Evolutionary conservation across 2,797 vertebrate species (phyloP), one percentile per base, ranked within the genome.

Genomic region (Muraenolepis orangiensis): DNA sequence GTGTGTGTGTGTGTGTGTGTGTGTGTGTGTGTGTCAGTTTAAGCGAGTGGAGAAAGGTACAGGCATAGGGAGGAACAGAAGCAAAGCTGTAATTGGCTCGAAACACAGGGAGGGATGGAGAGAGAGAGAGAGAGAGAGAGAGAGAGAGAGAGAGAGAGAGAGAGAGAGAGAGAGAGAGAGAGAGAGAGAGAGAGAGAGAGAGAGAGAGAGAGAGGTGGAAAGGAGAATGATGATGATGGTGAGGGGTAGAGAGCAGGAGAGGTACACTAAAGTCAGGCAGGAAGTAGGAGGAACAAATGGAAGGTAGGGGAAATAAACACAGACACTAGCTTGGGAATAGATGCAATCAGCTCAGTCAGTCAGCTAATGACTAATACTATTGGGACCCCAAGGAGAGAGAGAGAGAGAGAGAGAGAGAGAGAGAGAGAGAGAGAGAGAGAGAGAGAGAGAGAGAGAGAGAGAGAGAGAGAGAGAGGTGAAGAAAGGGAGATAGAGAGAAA

Each of bases 291-390:
- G 40, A 42, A 42, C 40, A 42, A 42, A 42, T 42, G 40, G 40
- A 42, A 42, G 12, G 36, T 26, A 26, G 46, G 11, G 42, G 72
- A 23, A 36, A 36, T 32, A 30, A 31, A n/a, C 57, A 51, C 13
- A 36, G 73, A 78, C 83, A 71, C 84, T 78, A 81, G 85, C 78
- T 84, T 81, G 90, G 88, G 90, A 92, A 89, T 87, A 91, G 83
- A 88, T 83, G 85, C 89, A 90, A 89, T 91, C 88, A 92, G 86
- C 86, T 87, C 89, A 87, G 85, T 88, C 90, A 90, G 87, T 89
- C 87, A 87, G 79, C 84, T 91, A 90, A 91, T 91, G 87, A 91
- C 87, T 78, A 87, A 88, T 84, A 87, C 89, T 87, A 74, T 64
- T 40, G 89, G 87, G 91, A 75, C 77, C 78, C 73, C 31, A 72